Conservation (phyloP, 2,888 invertebrate species). For the Hypsopygia costalis region DNA sequence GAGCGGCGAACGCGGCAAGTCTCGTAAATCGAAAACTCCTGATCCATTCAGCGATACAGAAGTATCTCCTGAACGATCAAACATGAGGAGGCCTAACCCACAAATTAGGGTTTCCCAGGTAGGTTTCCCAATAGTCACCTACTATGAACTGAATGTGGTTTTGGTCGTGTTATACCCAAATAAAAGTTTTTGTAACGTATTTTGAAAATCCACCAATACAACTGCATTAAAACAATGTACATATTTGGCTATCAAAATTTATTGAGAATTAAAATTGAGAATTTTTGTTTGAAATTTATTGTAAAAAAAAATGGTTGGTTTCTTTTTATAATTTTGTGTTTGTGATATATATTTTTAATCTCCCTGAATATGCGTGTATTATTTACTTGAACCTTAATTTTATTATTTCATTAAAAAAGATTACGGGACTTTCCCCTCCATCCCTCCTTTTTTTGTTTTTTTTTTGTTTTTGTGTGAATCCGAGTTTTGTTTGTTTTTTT, state of each 20-base stretch:
- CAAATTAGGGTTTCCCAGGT: constrained; percentile 79
- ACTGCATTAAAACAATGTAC: no score
- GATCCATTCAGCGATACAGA: constrained; percentile 80
- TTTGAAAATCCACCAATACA: no score
- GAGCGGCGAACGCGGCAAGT: constrained; percentile 83
- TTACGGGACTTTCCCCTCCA: no score
- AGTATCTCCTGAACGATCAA: constrained; percentile 59
- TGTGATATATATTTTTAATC: no score
- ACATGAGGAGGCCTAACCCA: constrained; percentile 56
- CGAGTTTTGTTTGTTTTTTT: constrained; percentile 19
- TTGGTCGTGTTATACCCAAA: no score
- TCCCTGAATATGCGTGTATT: no score
- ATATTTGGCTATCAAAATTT: no score
- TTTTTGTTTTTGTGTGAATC: constrained; percentile 6
- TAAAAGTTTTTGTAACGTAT: no score
- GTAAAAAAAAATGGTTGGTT: background rate
- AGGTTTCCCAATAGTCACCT: constrained; percentile 10
- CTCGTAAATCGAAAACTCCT: constrained; percentile 85
- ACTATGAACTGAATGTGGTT: background rate
- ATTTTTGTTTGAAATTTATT: background rate
- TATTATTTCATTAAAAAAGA: no score
- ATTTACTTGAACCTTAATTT: no score
- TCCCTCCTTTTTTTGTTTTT: constrained; percentile 11
- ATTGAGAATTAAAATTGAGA: background rate
- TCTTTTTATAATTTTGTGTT: constrained; percentile 7